A percentile compares a stretch with the other conserved stretches of the same genome.
phyloP scores from a whole-genome alignment of 1,140 invertebrate genomes.

The Olivierus martensii region DNA sequence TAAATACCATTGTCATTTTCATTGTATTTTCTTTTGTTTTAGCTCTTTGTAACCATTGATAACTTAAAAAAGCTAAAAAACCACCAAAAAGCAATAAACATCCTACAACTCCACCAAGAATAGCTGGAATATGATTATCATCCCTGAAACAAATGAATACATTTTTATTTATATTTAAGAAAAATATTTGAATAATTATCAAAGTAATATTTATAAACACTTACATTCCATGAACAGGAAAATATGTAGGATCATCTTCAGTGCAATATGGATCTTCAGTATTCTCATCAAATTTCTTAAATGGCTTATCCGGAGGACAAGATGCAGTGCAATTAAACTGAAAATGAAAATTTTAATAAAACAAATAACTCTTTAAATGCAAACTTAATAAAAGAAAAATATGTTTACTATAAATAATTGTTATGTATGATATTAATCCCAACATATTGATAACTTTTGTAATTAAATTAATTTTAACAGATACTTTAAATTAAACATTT shows the following conservation, averaged over 20 bases:
- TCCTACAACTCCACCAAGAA: conserved; percentile 46
- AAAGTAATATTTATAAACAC: background rate
- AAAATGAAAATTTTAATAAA: conserved; percentile 21
- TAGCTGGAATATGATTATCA: conserved; percentile 41
- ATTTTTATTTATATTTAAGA: no score
- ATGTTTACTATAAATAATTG: background rate
- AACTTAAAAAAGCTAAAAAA: conserved; percentile 46
- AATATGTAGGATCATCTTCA: conserved; percentile 34
- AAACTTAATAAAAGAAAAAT: no score
- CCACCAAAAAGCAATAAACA: conserved; percentile 47
- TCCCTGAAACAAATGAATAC: conserved; percentile 6
- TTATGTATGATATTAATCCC: background rate
- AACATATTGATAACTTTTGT: no score
- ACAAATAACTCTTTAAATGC: no score
- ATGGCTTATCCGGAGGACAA: conserved; percentile 62
- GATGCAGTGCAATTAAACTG: conserved; percentile 73
- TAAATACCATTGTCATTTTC: conserved; percentile 65
- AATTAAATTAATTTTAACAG: no score
- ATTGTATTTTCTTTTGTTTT: conserved; percentile 78
- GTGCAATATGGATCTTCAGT: conserved; percentile 63
- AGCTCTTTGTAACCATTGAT: conserved; percentile 52
- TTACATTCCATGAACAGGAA: conserved; percentile 15
- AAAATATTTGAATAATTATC: no score
- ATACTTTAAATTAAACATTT: no score
- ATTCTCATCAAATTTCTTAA: conserved; percentile 58